Evolutionary conservation across 2,888 invertebrate genomes (phyloP), one percentile per base, ranked within the genome.

Genomic region (Trypoxylon attenuatum): DNA sequence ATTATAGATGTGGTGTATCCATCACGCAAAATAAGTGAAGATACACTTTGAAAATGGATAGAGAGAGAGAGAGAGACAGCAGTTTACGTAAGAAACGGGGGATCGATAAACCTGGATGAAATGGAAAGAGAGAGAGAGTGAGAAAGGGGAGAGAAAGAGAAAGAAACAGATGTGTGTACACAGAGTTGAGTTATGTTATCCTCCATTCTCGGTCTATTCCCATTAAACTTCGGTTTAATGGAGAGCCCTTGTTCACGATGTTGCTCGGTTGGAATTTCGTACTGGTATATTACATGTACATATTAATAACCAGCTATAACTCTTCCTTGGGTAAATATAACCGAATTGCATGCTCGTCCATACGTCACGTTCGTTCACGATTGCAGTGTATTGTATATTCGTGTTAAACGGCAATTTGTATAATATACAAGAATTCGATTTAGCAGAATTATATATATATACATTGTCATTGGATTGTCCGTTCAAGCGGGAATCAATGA

Each of bases 401-500:
- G 21, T 33, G 39, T 43, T 19, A 33, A 33, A 23, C n/a, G 41
- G 54, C 18, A 25, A 29, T 25, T 55, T 23, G 16, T 5, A 53
- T n/a, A n/a, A n/a, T n/a, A n/a, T n/a, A n/a, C 25, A 16, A 38
- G 25, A 8, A 47, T 59, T 59, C 25, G 55, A 10, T 49, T 29
- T 51, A 29, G 62, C 38, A 54, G 41, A 49, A 43, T 59, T 52
- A 58, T 54, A 55, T 23, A 47, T 8, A 22, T n/a, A n/a, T n/a
- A n/a, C n/a, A n/a, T n/a, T n/a, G n/a, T n/a, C n/a, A n/a, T 56
- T 46, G 45, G 33, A 62, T 59, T 62, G 42, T 64, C 52, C 41
- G 33, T 42, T 52, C 42, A 13, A 27, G 41, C 42, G 54, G 13
- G 66, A 42, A 55, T 60, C 52, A 54, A 58, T 29, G 16, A 16